A percentile compares a stretch with the other conserved stretches of the same genome.
These are phyloP conservation scores for Leptocoma aspasia DNA, from an alignment of 2,113 vertebrate genomes.

Conservation along the genomic window DNA sequence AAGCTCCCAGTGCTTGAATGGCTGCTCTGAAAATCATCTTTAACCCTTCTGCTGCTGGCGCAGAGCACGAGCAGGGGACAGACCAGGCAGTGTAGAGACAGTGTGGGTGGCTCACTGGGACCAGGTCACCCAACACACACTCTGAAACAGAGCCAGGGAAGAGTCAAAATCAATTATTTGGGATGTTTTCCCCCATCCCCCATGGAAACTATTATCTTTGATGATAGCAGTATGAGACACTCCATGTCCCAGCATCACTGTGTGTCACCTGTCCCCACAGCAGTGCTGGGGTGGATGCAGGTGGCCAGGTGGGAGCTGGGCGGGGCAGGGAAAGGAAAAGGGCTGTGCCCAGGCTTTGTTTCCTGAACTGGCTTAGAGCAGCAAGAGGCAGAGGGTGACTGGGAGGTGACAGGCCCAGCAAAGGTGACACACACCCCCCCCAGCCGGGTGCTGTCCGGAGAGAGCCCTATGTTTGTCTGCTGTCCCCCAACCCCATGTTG, in stretches of 20 bases:
- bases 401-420: neutral
- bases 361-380: neutral
- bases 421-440: neutral
- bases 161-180: neutral
- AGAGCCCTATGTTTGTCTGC: neutral
- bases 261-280: neutral
- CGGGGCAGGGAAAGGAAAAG: neutral
- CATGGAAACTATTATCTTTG: fast-evolving
- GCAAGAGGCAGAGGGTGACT: neutral
- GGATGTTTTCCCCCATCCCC: neutral
- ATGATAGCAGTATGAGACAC: neutral
- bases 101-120: neutral
- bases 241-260: fast-evolving
- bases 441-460: fast-evolving
- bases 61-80: fast-evolving
- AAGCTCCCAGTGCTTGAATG: neutral
- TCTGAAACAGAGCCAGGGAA: neutral
- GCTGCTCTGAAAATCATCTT: neutral
- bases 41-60: neutral
- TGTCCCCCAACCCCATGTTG: fast-evolving
- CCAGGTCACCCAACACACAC: fast-evolving
- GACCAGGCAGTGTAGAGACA: fast-evolving
- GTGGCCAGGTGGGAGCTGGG: neutral
- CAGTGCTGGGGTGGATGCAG: fast-evolving
- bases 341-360: neutral